Percentiles rank a stretch among this genome's conserved stretches.
These are phyloP conservation scores for Dynastes tityus DNA, from an alignment of 2,888 invertebrate species.

Conservation along the genomic window DNA sequence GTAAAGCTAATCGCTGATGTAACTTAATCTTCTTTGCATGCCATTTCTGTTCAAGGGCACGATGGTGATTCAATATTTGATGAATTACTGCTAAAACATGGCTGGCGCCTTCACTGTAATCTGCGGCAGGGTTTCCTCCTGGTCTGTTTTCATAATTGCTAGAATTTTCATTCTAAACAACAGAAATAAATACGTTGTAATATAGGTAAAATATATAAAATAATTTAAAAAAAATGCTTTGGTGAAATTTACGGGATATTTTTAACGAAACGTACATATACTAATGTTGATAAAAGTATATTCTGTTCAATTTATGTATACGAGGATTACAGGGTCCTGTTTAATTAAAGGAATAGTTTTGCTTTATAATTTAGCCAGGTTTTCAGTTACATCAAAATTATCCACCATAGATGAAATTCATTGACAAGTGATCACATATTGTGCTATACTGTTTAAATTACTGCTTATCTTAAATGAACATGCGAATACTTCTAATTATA, in stretches of 20 bases:
- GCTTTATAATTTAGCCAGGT: no score
- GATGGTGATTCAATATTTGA: conserved; percentile 95
- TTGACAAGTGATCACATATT: no score
- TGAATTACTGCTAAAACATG: conserved; percentile 97
- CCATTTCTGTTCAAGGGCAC: conserved; percentile 95
- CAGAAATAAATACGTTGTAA: not conserved
- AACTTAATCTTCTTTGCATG: conserved; percentile 95
- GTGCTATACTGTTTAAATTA: no score
- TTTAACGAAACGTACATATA: no score
- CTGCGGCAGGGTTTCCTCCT: conserved; percentile 90
- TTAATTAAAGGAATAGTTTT: no score
- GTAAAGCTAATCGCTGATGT: conserved; percentile 92
- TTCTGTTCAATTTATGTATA: no score
- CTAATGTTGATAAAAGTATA: no score
- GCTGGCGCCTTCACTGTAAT: conserved; percentile 96
- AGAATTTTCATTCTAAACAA: conserved; percentile 70
- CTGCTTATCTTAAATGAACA: no score
- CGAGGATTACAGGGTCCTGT: no score
- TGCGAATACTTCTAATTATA: no score
- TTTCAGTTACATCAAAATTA: no score
- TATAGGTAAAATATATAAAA: not conserved
- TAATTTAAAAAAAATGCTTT: not conserved
- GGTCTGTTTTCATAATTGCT: conserved; percentile 74
- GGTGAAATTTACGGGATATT: not conserved
- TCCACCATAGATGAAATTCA: no score